Conservation (phyloP, 2,113 vertebrate genomes). For the Scartelaos histophorus region DNA sequence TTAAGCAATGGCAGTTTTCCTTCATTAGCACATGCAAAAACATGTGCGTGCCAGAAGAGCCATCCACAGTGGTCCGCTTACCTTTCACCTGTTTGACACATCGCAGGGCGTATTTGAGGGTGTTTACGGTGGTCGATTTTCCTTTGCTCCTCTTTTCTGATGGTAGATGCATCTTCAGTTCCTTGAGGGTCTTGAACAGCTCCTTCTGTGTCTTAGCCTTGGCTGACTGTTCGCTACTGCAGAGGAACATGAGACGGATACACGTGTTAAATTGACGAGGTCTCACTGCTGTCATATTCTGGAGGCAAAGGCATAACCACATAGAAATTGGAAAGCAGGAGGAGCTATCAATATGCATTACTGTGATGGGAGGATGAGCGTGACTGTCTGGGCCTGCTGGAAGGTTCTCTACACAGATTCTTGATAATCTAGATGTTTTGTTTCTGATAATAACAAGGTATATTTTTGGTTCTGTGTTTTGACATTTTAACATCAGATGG, state of each 20-base stretch:
- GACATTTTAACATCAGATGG: too few species aligned
- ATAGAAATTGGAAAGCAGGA: conserved; percentile 1
- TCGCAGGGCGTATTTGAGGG: conserved; percentile 88
- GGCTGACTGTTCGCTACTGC: conserved; percentile 88
- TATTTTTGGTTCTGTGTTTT: too few species aligned
- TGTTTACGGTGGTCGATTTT: conserved; percentile 85
- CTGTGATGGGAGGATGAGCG: neutral
- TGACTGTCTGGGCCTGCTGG: neutral
- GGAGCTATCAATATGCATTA: neutral
- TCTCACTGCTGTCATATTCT: conserved; percentile 26
- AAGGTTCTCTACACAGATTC: too few species aligned
- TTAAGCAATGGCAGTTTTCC: neutral
- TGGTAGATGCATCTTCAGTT: conserved; percentile 88
- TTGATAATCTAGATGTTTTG: too few species aligned
- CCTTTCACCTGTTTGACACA: conserved; percentile 97
- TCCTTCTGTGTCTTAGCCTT: conserved; percentile 91
- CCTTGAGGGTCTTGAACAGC: conserved; percentile 87
- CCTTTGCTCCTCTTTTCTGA: conserved; percentile 87
- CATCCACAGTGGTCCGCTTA: conserved; percentile 58
- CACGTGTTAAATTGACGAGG: conserved; percentile 43
- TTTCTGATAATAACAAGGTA: too few species aligned
- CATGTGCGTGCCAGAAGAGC: neutral
- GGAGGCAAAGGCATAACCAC: conserved; percentile 2
- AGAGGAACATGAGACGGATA: conserved; percentile 49
- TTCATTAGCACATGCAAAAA: neutral